Evolutionary conservation across 2,113 vertebrate genomes (phyloP).

Genomic region (Uropsilus gracilis): DNA sequence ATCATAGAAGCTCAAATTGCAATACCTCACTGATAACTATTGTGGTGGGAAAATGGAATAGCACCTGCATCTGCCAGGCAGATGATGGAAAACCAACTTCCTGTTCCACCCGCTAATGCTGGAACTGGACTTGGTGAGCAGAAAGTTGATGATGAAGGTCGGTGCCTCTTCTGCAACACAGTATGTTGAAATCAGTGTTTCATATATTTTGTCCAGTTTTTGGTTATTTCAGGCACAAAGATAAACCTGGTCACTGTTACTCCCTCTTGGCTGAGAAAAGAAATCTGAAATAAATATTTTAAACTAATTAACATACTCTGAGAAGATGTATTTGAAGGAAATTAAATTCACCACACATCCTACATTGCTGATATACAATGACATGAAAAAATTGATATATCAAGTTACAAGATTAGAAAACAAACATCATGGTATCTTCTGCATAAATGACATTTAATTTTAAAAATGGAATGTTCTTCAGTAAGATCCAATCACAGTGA

Average conservation of each 20-base stretch:
- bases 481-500: not conserved
- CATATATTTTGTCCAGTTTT: not conserved
- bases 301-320: not conserved
- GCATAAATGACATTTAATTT: not conserved
- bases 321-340: not conserved
- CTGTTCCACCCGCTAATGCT: not conserved
- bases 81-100: not conserved
- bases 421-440: not conserved
- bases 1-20: fast-evolving
- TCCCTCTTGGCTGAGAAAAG: not conserved
- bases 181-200: not conserved
- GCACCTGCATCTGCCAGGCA: not conserved
- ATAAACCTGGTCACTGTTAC: not conserved
- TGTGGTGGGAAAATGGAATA: not conserved
- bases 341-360: not conserved
- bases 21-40: not conserved
- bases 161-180: not conserved
- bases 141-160: not conserved
- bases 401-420: not conserved
- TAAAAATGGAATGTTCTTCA: not conserved
- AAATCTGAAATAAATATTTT: not conserved
- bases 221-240: not conserved
- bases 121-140: not conserved
- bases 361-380: not conserved
- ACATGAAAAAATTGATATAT: not conserved